These are phyloP conservation scores for Illadopsis cleaveri DNA, from an alignment of 2,113 vertebrate genomes.

Conservation along the genomic window DNA sequence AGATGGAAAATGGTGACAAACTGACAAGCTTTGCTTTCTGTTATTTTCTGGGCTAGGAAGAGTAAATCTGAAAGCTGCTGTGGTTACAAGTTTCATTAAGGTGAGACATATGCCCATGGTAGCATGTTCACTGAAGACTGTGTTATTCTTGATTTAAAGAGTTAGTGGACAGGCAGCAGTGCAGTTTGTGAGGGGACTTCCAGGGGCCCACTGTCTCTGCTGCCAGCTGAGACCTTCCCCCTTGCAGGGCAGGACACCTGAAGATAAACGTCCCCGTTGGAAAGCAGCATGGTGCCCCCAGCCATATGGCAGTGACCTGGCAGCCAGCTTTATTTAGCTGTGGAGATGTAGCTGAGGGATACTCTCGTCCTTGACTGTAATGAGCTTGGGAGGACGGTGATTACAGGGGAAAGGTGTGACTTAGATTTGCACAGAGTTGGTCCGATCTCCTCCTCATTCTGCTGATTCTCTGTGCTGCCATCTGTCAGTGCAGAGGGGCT, in stretches of 20 bases:
- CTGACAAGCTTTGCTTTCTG: constrained; percentile 36
- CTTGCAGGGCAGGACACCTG: not conserved
- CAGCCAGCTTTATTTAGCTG: not conserved
- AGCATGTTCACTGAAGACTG: not conserved
- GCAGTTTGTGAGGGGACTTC: not conserved
- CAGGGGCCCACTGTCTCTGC: not conserved
- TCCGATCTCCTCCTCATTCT: not conserved
- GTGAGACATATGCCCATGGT: not conserved
- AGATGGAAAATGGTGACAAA: constrained; percentile 54
- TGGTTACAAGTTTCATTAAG: not conserved
- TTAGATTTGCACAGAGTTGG: not conserved
- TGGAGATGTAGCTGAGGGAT: not conserved
- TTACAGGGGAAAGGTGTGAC: not conserved
- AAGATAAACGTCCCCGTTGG: not conserved
- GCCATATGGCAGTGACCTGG: not conserved
- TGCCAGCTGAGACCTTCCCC: not conserved
- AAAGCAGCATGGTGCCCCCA: not conserved
- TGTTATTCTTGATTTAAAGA: not conserved
- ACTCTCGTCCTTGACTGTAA: not conserved
- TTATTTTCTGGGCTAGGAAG: constrained; percentile 16
- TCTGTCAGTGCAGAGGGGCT: not conserved
- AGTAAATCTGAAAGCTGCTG: not conserved
- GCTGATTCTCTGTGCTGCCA: not conserved
- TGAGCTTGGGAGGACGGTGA: not conserved
- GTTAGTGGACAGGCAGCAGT: not conserved